A percentile compares a stretch with the other conserved stretches of the same genome.
These are phyloP conservation scores for Hylyphantes graminicola DNA, from an alignment of 1,140 invertebrate genomes.

Conservation along the genomic window DNA sequence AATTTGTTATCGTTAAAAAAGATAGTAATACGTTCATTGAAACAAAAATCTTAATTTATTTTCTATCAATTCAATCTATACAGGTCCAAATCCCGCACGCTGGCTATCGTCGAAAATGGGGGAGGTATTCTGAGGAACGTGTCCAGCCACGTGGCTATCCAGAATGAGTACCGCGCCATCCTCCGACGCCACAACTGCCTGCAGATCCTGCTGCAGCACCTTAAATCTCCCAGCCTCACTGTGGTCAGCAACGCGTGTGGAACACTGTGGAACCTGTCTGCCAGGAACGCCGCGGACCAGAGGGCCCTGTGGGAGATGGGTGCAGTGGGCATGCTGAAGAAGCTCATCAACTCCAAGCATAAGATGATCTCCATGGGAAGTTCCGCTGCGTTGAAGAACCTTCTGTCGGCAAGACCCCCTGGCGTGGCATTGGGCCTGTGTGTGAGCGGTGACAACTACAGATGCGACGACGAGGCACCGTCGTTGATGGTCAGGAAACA, in stretches of 20 bases:
- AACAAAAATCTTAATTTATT: too few relatives aligned
- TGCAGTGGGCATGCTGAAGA: slow-evolving; percentile 92
- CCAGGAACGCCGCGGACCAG: slow-evolving; percentile 88
- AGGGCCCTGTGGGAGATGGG: slow-evolving; percentile 89
- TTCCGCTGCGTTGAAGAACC: slow-evolving; percentile 92
- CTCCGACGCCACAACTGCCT: slow-evolving; percentile 88
- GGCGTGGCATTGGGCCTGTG: slow-evolving; percentile 61
- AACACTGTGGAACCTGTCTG: slow-evolving; percentile 96
- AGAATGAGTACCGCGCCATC: slow-evolving; percentile 89
- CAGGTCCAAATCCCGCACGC: slow-evolving; percentile 82
- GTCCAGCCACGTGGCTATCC: slow-evolving; percentile 92
- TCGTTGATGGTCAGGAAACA: slow-evolving; percentile 86
- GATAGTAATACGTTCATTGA: too few relatives aligned
- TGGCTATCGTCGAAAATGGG: slow-evolving; percentile 93
- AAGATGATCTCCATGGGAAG: slow-evolving; percentile 98
- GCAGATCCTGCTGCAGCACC: slow-evolving; percentile 87
- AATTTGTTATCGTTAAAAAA: too few relatives aligned
- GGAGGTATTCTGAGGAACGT: slow-evolving; percentile 95
- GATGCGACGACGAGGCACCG: slow-evolving; percentile 71
- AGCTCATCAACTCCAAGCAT: slow-evolving; percentile 93
- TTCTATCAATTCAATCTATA: too few relatives aligned
- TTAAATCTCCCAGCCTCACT: slow-evolving; percentile 92
- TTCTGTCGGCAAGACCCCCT: slow-evolving; percentile 82
- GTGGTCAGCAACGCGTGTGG: slow-evolving; percentile 97
- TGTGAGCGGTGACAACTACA: slow-evolving; percentile 15